These are phyloP conservation scores for Latrodectus elegans DNA, from an alignment of 2,888 invertebrate species.

Conservation along the genomic window DNA sequence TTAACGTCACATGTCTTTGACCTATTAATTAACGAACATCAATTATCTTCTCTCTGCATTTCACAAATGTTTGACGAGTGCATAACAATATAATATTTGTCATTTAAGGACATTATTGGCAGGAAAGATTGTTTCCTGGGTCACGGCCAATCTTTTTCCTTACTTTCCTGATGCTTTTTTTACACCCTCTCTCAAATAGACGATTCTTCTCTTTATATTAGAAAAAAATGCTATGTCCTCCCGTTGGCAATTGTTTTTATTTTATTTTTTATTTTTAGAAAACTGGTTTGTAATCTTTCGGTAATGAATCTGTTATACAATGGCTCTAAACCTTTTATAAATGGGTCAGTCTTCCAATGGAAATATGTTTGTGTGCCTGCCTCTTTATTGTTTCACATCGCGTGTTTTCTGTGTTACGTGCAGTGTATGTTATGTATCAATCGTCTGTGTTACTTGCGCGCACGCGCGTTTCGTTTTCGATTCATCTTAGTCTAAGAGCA, in stretches of 20 bases:
- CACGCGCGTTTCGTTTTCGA: not conserved
- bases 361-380: not conserved
- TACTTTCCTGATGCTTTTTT: slow-evolving; percentile 13
- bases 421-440: not conserved
- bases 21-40: not conserved
- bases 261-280: not conserved
- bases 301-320: slow-evolving; percentile 54
- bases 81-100: not conserved
- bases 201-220: not conserved
- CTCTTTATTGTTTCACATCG: not conserved
- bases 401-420: not conserved
- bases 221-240: not conserved
- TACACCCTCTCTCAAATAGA: not conserved
- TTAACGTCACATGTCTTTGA: not conserved
- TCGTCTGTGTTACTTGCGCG: not conserved
- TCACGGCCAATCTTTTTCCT: slow-evolving; percentile 29
- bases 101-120: slow-evolving; percentile 17
- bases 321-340: slow-evolving; percentile 20
- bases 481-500: too few relatives aligned
- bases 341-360: slow-evolving; percentile 18
- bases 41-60: not conserved
- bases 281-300: slow-evolving; percentile 54
- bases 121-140: slow-evolving; percentile 11
- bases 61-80: not conserved
- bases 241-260: slow-evolving; percentile 5